These are phyloP conservation scores for Abscondita cerata DNA, from an alignment of 2,888 invertebrate species.

Conservation along the genomic window DNA sequence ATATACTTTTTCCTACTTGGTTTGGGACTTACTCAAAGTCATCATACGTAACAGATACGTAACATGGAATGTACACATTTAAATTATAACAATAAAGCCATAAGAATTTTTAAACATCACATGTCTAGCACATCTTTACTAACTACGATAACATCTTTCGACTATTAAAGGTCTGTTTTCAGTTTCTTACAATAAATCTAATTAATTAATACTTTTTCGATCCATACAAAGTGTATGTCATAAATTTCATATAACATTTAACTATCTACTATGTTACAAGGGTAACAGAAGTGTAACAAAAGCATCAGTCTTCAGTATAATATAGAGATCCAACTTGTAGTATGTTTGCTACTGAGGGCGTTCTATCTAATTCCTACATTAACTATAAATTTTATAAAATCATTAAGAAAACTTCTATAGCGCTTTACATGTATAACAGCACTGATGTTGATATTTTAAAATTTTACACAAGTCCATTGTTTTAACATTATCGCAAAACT, in stretches of 20 bases:
- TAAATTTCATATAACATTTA: conserved; percentile 11
- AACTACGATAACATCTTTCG: conserved; percentile 6
- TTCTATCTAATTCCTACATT: neutral
- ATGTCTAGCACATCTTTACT: conserved; percentile 6
- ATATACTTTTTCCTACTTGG: conserved; percentile 12
- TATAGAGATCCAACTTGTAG: conserved; percentile 5
- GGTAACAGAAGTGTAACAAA: conserved; percentile 28
- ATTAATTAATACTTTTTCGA: neutral
- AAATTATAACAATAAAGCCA: conserved; percentile 9
- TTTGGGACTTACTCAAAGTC: conserved; percentile 9
- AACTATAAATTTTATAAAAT: conserved; percentile 12
- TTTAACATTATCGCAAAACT: conserved; percentile 86
- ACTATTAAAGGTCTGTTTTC: too few species aligned
- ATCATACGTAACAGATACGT: conserved; percentile 9
- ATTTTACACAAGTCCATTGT: conserved; percentile 88
- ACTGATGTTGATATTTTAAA: conserved; percentile 82
- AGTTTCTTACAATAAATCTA: neutral
- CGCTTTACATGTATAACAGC: conserved; percentile 78
- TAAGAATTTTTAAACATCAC: conserved; percentile 7
- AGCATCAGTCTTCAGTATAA: conserved; percentile 26
- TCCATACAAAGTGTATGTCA: conserved; percentile 9
- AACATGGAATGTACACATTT: conserved; percentile 6
- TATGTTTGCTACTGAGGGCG: neutral
- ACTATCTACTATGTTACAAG: conserved; percentile 17
- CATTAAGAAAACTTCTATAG: conserved; percentile 1